Evolutionary conservation across 2,888 invertebrate genomes (phyloP).

Genomic region (Hemithea aestivaria): DNA sequence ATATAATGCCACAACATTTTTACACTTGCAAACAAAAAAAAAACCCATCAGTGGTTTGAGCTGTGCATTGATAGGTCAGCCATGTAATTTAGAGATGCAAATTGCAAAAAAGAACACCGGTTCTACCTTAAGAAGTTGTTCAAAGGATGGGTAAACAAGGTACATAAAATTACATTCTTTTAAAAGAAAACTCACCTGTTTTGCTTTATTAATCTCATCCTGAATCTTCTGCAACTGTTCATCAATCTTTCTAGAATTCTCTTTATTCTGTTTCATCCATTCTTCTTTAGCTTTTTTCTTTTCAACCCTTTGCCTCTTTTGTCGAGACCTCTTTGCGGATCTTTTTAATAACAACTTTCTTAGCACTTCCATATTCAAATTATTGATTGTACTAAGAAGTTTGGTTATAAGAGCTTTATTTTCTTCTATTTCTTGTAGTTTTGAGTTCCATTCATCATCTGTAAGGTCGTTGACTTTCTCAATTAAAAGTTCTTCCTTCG

Average conservation of each 20-base stretch:
- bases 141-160: too few species aligned
- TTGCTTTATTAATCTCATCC: constrained; percentile 79
- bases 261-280: constrained; percentile 55
- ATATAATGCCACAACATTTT: too few species aligned
- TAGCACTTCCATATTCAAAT: constrained; percentile 55
- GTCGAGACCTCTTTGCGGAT: constrained; percentile 65
- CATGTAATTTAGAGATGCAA: too few species aligned
- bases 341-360: constrained; percentile 64
- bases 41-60: too few species aligned
- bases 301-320: constrained; percentile 60
- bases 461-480: constrained; percentile 62
- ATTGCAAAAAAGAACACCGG: too few species aligned
- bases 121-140: too few species aligned
- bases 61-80: too few species aligned
- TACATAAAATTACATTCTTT: too few species aligned
- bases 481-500: constrained; percentile 57
- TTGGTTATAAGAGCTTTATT: constrained; percentile 68
- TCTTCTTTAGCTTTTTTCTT: constrained; percentile 56
- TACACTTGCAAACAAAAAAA: too few species aligned
- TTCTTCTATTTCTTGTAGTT: constrained; percentile 66
- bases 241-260: constrained; percentile 81
- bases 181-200: constrained; percentile 72
- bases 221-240: constrained; percentile 82
- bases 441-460: constrained; percentile 76
- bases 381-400: constrained; percentile 55